phyloP scores from a whole-genome alignment of 2,888 invertebrate species.

The Hyles lineata region DNA sequence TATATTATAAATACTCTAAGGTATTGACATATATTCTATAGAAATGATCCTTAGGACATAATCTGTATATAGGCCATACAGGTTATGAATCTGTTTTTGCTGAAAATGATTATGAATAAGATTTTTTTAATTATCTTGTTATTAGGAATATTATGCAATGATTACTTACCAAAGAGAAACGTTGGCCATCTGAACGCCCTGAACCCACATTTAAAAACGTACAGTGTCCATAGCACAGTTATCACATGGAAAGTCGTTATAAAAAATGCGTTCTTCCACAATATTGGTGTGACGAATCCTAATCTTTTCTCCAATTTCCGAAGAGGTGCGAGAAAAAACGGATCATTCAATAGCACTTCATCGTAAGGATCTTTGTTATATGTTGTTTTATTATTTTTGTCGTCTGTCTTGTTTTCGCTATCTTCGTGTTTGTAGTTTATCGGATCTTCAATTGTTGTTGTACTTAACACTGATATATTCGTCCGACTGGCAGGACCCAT shows the following conservation, averaged over 20 bases:
- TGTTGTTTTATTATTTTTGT: background rate
- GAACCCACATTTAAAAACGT: constrained; percentile 39
- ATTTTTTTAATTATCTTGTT: background rate
- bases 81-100: background rate
- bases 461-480: constrained; percentile 36
- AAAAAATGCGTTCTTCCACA: constrained; percentile 86
- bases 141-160: background rate
- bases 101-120: background rate
- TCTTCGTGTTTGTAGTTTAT: constrained; percentile 41
- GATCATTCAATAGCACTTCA: constrained; percentile 54
- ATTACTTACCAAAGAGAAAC: constrained; percentile 86
- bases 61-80: no score
- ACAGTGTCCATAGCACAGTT: constrained; percentile 64
- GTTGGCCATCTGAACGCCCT: constrained; percentile 65
- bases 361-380: constrained; percentile 49
- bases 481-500: constrained; percentile 56
- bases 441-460: constrained; percentile 36
- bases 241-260: constrained; percentile 77
- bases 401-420: constrained; percentile 7
- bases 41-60: no score
- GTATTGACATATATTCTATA: no score
- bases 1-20: no score
- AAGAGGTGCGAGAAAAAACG: constrained; percentile 53
- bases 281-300: constrained; percentile 85
- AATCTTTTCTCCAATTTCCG: constrained; percentile 67